Evolutionary conservation across 2,888 invertebrate species (phyloP).

Genomic region (Tuta absoluta): DNA sequence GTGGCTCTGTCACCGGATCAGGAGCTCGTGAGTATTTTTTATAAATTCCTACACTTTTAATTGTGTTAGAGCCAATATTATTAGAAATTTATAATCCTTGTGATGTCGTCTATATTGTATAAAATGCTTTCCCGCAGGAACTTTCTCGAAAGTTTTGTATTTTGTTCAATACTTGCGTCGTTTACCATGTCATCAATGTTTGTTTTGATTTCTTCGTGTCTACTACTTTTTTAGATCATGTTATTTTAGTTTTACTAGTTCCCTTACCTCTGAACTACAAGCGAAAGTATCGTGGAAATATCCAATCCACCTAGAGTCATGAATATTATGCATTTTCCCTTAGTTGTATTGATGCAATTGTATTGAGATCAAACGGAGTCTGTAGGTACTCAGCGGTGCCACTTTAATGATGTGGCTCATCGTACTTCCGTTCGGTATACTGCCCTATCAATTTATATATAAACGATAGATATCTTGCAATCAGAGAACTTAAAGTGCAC

Average conservation of each 20-base stretch:
- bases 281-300: too few species aligned
- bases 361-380: conserved; percentile 8
- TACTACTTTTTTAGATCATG: conserved; percentile 8
- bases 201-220: conserved; percentile 69
- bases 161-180: conserved; percentile 52
- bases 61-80: conserved; percentile 21
- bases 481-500: too few species aligned
- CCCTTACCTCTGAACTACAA: not conserved
- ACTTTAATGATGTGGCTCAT: conserved; percentile 22
- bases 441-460: not conserved
- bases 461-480: too few species aligned
- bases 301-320: not conserved
- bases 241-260: not conserved
- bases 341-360: not conserved
- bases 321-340: not conserved
- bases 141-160: conserved; percentile 33
- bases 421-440: conserved; percentile 15
- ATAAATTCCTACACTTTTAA: conserved; percentile 29
- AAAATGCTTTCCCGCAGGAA: not conserved
- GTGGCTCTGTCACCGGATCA: conserved; percentile 88
- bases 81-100: not conserved
- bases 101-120: not conserved
- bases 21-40: conserved; percentile 85
- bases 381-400: not conserved
- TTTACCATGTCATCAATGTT: conserved; percentile 78